These are phyloP conservation scores for Meghimatium bilineatum DNA, from an alignment of 2,888 invertebrate species.

Conservation along the genomic window DNA sequence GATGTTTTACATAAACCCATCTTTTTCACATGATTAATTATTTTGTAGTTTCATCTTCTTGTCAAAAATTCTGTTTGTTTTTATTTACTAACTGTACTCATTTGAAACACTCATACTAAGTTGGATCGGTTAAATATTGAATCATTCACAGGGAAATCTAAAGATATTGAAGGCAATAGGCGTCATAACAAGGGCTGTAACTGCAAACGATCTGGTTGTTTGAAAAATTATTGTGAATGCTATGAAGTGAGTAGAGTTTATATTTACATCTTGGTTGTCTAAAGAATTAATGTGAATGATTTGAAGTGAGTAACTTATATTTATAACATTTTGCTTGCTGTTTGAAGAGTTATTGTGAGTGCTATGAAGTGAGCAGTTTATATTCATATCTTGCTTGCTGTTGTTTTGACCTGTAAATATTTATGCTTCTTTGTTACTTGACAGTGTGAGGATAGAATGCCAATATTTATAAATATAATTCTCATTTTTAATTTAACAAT, in stretches of 20 bases:
- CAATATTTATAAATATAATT: too few relatives aligned
- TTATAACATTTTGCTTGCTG: background rate
- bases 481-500: too few relatives aligned
- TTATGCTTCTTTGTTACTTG: too few relatives aligned
- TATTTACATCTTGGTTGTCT: constrained; percentile 96
- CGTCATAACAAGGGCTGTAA: constrained; percentile 99
- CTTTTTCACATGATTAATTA: too few relatives aligned
- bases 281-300: constrained; percentile 99
- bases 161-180: constrained; percentile 87
- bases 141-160: constrained; percentile 69
- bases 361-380: too few relatives aligned
- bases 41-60: too few relatives aligned
- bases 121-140: background rate
- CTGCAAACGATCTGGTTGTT: constrained; percentile 97
- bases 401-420: too few relatives aligned
- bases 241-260: constrained; percentile 91
- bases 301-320: constrained; percentile 84
- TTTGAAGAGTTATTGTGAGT: background rate
- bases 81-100: too few relatives aligned
- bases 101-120: background rate
- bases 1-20: too few relatives aligned
- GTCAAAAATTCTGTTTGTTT: too few relatives aligned
- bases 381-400: too few relatives aligned
- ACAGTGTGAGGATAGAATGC: too few relatives aligned
- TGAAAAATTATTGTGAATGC: constrained; percentile 99